Conservation (phyloP, 1,140 invertebrate species). For the Aphelenchoides fujianensis region DNA sequence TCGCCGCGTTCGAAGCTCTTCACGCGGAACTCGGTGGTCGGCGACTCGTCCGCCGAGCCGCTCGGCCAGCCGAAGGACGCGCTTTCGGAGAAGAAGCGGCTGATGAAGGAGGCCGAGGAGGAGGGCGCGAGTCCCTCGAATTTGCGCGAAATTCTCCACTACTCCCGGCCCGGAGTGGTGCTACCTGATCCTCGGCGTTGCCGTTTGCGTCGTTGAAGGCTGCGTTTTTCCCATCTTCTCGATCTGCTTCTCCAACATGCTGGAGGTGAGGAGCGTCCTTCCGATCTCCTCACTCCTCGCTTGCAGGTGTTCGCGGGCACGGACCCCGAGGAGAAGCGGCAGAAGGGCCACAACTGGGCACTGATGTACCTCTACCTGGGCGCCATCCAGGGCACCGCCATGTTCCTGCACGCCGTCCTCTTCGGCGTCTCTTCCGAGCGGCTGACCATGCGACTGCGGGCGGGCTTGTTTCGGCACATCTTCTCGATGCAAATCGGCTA, state of each 20-base stretch:
- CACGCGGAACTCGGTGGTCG: slow-evolving; percentile 6
- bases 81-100: slow-evolving; percentile 24
- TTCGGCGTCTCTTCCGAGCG: slow-evolving; percentile 63
- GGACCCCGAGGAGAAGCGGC: slow-evolving; percentile 34
- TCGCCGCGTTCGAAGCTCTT: slow-evolving; percentile 6
- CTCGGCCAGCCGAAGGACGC: slow-evolving; percentile 4
- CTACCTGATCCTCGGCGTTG: slow-evolving; percentile 11
- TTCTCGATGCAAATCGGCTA: slow-evolving; percentile 65
- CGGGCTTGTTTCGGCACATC: slow-evolving; percentile 64
- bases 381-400: slow-evolving; percentile 20
- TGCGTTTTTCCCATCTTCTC: slow-evolving; percentile 34
- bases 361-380: slow-evolving; percentile 47
- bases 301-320: slow-evolving; percentile 45
- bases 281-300: slow-evolving; percentile 12
- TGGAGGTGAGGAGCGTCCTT: slow-evolving; percentile 29
- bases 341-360: slow-evolving; percentile 53
- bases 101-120: slow-evolving; percentile 33
- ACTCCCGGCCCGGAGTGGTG: slow-evolving; percentile 26
- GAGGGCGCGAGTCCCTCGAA: slow-evolving; percentile 26
- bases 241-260: slow-evolving; percentile 36
- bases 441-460: slow-evolving; percentile 64
- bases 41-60: slow-evolving; percentile 11
- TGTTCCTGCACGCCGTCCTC: slow-evolving; percentile 42
- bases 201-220: slow-evolving; percentile 29
- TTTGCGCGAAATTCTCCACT: slow-evolving; percentile 28